Conservation (phyloP, 2,113 vertebrate genomes). For the Zonotrichia leucophrys region DNA sequence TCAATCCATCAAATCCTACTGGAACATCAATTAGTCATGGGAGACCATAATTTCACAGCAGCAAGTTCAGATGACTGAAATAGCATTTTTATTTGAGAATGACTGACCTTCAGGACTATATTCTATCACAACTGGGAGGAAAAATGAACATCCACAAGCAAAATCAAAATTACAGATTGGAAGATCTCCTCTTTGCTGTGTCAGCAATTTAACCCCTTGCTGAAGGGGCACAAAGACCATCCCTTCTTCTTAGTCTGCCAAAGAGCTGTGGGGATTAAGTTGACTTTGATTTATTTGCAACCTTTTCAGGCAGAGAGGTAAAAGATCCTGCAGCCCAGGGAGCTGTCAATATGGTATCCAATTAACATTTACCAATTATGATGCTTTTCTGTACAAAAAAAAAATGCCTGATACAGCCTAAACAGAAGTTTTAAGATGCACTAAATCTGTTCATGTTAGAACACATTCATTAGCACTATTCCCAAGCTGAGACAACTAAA, state of each 20-base stretch:
- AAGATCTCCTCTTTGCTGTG: background rate
- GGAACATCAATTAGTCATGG: background rate
- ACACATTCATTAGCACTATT: background rate
- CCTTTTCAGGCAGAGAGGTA: background rate
- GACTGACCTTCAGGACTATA: background rate
- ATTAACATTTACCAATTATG: background rate
- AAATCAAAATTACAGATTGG: background rate
- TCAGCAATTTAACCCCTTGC: background rate
- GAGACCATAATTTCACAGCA: background rate
- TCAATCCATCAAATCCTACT: background rate
- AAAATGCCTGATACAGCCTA: background rate
- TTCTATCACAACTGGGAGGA: background rate
- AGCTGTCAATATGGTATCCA: background rate
- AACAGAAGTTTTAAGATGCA: background rate
- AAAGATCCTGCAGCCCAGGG: background rate
- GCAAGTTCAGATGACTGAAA: background rate
- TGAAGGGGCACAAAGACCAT: background rate
- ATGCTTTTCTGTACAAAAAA: background rate
- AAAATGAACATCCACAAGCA: background rate
- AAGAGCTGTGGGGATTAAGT: background rate
- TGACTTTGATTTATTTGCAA: background rate
- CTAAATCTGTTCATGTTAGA: background rate
- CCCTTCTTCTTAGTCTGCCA: background rate
- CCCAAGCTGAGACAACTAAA: background rate
- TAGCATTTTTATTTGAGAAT: background rate